Base-by-base conservation (phyloP, 1,140 invertebrate genomes). In the Platorchestia sp. region DNA sequence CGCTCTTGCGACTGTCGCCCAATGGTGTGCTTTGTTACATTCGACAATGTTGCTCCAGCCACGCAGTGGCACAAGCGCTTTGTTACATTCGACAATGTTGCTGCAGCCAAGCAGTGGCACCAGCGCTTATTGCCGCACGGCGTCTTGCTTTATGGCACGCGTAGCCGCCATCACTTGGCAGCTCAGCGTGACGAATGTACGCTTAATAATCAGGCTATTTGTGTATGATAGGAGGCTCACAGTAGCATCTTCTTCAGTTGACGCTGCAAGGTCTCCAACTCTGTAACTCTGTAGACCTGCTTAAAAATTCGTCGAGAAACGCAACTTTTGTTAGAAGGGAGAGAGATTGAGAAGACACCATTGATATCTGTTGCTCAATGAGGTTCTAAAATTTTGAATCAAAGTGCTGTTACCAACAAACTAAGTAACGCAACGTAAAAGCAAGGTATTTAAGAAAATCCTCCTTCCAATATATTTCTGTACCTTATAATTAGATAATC, bases 41-140 rank as follows among this genome's bases (percentile, higher is more conserved):
- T 93, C 91, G 91, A 93, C 91, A 93, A 47, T 47, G 91, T 93
- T 93, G 91, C 43, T 45, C 45, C 91, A 93, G 43, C 43, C 91
- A 44, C 45, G 45, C 91, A 45, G 44, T 45, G 91, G n/a, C 43
- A 44, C 87, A 42, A n/a, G 91, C 47, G 43, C 45, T 93, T 93
- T 45, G 91, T 93, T 93, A 93, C 45, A 93, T 47, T 93, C 91
- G 91, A 93, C 91, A 93, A 47, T 47, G 91, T 93, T 93, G 91
- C 43, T 45, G 22, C 91, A 93, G 43, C 43, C 91, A 44, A 93
- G 45, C 91, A 45, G 44, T 45, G 91, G n/a, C 43, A 44, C 87
- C n/a, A 44, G 87, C 36, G 42, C 87, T 89, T 44, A 44, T 41
- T 44, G n/a, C 87, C 41, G 87, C 43, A 42, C 87, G 0, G 43